Evolutionary conservation across 2,113 vertebrate genomes (phyloP), one percentile per base, ranked within the genome.

Genomic region (Toxotes jaculatrix): DNA sequence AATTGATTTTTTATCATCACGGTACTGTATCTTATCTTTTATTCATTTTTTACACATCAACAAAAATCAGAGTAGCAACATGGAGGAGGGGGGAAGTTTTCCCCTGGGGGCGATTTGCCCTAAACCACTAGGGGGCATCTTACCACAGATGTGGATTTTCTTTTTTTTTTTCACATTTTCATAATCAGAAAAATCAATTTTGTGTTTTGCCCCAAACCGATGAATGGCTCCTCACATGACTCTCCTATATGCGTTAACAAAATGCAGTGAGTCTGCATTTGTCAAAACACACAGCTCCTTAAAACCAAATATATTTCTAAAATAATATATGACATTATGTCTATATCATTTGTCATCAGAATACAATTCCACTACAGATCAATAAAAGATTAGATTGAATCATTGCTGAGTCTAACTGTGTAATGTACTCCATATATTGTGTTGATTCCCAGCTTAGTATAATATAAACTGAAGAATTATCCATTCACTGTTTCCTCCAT

Each of bases 401-500:
- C 16, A 59, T 59, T 53, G 7, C 16, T 2, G 17, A 49, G 16
- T 19, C 47, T 2, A 7, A 19, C 47, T 49, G 43, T 45, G 16
- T 45, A 19, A 49, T 49, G 47, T 9, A 19, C 47, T 17, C 17
- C 13, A 49, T 19, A 19, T 49, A 7, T 49, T 7, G 19, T 19
- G 7, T 49, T 19, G 6, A 53, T 53, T 9, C 10, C 10, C 47
- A 64, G 38, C n/a, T 53, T 64, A 47, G 75, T 34, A 59, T 61
- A 53, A 74, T 66, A 62, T 23, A 45, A 64, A 80, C 8, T 14
- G 36, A 60, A 75, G 10, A 63, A 19, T 53, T 23, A 47, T 65
- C 21, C 61, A 45, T 1, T 75, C 3, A 45, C 45, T 49, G 1
- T 77, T 73, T 75, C 72, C 43, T 73, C n/a, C 3, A 16, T 49